Base-by-base conservation (phyloP, 2,888 invertebrate species). In the Idaea biselata region DNA sequence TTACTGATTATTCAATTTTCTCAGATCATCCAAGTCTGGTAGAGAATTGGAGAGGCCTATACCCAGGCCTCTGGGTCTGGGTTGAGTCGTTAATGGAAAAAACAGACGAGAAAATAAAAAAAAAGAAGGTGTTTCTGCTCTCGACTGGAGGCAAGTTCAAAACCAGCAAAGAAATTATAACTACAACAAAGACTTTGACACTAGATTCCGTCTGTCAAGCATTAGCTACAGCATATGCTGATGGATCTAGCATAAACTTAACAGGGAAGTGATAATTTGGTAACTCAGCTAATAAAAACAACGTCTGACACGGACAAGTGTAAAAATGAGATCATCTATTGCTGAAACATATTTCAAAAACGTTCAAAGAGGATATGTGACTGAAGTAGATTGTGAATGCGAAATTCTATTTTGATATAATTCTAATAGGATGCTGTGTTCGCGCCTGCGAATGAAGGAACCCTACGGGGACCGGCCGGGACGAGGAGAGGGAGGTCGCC, bases 311-410 rank as follows among this genome's bases (percentile, higher is more conserved):
- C 6, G 63, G 61, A 60, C 57, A 66, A 61, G 1, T 63, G 60
- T 33, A 66, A 55, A 63, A 58, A 66, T 66, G 8, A 63, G 61
- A 66, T 44, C 66, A 61, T 18, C 61, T 32, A 55, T 62, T 32
- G 61, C 63, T 7, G 61, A 63, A 63, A 60, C n/a, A 55, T 66
- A 66, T 62, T 66, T 63, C 44, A 62, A 63, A 66, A 60, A 32
- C 32, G 32, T 8, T 32, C 7, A 32, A 32, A 32, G 32, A 32
- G 32, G 32, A 32, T n/a, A n/a, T n/a, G n/a, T n/a, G n/a, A n/a
- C n/a, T n/a, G n/a, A n/a, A n/a, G n/a, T n/a, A n/a, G n/a, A n/a
- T n/a, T n/a, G n/a, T n/a, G n/a, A n/a, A n/a, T n/a, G n/a, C n/a
- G n/a, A n/a, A n/a, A n/a, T n/a, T n/a, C n/a, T n/a, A n/a, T n/a